These are phyloP conservation scores for Podabrus alpinus DNA, from an alignment of 2,888 invertebrate species.

Conservation along the genomic window DNA sequence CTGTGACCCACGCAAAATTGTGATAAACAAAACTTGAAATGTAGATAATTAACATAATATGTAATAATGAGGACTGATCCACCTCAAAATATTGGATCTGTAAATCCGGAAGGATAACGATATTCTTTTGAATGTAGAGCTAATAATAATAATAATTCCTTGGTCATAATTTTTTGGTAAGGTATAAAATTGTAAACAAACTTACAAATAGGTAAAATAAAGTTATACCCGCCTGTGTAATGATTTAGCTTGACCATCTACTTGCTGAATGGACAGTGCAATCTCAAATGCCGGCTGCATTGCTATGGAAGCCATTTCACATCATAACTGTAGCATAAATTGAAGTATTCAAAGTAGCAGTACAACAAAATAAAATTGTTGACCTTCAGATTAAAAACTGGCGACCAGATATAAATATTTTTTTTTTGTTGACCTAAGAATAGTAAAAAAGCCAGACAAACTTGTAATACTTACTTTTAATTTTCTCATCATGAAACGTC, in stretches of 20 bases:
- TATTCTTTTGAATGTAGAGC: no score
- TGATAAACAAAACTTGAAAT: no score
- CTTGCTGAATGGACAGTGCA: background rate
- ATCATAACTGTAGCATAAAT: background rate
- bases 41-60: no score
- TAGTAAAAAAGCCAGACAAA: background rate
- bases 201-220: background rate
- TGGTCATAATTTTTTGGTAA: background rate
- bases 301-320: background rate
- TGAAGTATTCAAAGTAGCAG: background rate
- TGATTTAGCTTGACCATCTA: background rate
- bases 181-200: background rate
- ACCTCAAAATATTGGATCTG: no score
- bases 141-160: no score
- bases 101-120: no score
- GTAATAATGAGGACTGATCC: no score
- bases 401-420: no score
- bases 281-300: background rate
- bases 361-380: background rate
- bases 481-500: constrained; percentile 60
- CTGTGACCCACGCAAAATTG: no score
- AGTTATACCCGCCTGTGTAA: background rate
- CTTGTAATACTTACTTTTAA: constrained; percentile 55
- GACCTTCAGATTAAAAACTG: background rate
- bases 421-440: background rate